These are phyloP conservation scores for Melanotus villosus DNA, from an alignment of 2,888 invertebrate genomes.

Conservation along the genomic window DNA sequence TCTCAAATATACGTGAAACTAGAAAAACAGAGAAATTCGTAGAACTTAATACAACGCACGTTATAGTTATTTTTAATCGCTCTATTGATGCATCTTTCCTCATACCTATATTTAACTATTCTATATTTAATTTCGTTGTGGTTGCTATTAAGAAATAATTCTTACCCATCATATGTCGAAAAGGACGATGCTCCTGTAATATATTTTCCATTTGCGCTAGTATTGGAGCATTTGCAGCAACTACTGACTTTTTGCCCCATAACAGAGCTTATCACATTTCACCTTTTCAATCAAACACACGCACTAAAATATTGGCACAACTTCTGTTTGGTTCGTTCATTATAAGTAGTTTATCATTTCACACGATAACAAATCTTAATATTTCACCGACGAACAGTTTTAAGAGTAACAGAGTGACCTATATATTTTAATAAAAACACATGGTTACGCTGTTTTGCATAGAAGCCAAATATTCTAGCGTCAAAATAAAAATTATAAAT, in stretches of 20 bases:
- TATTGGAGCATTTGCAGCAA: conserved; percentile 66
- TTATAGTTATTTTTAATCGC: conserved; percentile 30
- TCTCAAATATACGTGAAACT: not conserved
- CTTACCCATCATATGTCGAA: conserved; percentile 34
- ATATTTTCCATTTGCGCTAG: conserved; percentile 59
- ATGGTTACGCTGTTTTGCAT: conserved; percentile 9
- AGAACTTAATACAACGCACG: not conserved
- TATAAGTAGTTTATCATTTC: not conserved
- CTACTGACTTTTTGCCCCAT: conserved; percentile 69
- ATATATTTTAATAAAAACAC: conserved; percentile 12
- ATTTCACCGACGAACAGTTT: not conserved
- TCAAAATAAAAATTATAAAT: conserved; percentile 27
- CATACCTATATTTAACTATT: conserved; percentile 30
- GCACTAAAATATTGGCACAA: too few species aligned
- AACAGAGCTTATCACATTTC: not conserved
- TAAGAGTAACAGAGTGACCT: conserved; percentile 1
- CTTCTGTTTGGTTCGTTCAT: conserved; percentile 24
- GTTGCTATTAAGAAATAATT: conserved; percentile 12
- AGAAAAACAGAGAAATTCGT: too few species aligned
- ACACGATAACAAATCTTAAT: not conserved
- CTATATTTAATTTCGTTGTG: conserved; percentile 24
- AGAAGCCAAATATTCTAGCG: conserved; percentile 2
- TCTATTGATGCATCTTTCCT: conserved; percentile 26
- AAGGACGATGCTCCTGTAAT: conserved; percentile 31
- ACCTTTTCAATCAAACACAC: conserved; percentile 8